Percentiles rank a stretch among this genome's conserved stretches.
phyloP scores from a whole-genome alignment of 2,888 invertebrate species.

The Cantharis nigra region DNA sequence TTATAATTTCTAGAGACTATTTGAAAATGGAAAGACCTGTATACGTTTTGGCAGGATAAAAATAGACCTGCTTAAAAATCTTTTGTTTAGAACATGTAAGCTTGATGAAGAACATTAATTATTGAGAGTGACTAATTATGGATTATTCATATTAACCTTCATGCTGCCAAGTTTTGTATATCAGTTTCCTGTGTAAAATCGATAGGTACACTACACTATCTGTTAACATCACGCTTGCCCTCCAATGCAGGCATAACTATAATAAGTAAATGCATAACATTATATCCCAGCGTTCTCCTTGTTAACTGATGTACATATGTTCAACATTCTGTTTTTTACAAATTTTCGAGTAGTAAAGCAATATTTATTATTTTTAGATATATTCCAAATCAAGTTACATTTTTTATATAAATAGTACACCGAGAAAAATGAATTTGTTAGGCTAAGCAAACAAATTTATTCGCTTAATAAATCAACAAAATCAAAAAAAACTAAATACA shows the following conservation, averaged over 20 bases:
- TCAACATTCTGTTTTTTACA: neutral
- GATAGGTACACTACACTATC: slow-evolving; percentile 14
- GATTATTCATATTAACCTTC: slow-evolving; percentile 2
- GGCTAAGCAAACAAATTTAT: too few species aligned
- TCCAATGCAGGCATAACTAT: neutral
- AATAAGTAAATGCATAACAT: neutral
- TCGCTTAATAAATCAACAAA: too few species aligned
- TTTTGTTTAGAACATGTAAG: slow-evolving; percentile 5
- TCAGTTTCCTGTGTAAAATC: slow-evolving; percentile 13
- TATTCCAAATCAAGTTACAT: too few species aligned
- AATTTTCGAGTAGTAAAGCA: neutral
- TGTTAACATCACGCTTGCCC: slow-evolving; percentile 10
- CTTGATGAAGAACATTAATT: slow-evolving; percentile 15
- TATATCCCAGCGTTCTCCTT: neutral
- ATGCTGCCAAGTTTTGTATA: slow-evolving; percentile 9
- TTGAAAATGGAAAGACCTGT: slow-evolving; percentile 17
- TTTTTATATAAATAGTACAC: neutral
- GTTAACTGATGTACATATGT: neutral
- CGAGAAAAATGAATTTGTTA: neutral
- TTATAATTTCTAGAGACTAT: slow-evolving; percentile 2
- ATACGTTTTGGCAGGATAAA: slow-evolving; percentile 4
- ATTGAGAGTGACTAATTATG: slow-evolving; percentile 2
- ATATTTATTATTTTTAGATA: neutral
- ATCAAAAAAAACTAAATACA: too few species aligned
- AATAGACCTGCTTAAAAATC: neutral